Conservation (phyloP, 2,797 vertebrate genomes). For the Hylomyscus alleni region DNA sequence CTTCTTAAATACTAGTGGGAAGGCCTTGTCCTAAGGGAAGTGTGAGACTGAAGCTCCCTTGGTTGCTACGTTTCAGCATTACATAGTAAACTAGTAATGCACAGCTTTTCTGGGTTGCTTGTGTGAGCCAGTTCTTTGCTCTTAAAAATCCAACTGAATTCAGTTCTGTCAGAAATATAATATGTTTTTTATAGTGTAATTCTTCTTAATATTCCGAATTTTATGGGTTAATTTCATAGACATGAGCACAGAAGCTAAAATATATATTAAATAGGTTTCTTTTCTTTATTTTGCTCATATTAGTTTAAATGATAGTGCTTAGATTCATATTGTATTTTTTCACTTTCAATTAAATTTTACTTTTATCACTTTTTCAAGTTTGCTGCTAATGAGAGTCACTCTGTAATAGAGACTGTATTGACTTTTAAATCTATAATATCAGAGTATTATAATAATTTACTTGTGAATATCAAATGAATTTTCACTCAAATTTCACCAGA, state of each 20-base stretch:
- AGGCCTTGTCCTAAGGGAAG: not conserved
- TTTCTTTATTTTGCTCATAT: not conserved
- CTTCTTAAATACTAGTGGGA: too few relatives aligned
- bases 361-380: not conserved
- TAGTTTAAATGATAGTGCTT: not conserved
- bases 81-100: not conserved
- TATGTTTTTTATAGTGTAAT: not conserved
- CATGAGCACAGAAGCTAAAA: not conserved
- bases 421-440: not conserved
- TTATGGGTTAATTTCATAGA: not conserved
- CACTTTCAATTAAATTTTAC: not conserved
- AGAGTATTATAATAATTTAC: not conserved
- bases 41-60: not conserved
- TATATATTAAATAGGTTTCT: not conserved
- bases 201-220: not conserved
- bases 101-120: rapidly evolving
- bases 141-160: not conserved
- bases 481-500: not conserved
- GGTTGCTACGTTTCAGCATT: rapidly evolving
- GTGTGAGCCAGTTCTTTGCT: not conserved
- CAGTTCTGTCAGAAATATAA: not conserved
- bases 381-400: not conserved
- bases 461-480: not conserved
- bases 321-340: not conserved
- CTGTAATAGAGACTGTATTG: not conserved